Base-by-base conservation (phyloP, 2,113 vertebrate species). In the Bubo bubo region DNA sequence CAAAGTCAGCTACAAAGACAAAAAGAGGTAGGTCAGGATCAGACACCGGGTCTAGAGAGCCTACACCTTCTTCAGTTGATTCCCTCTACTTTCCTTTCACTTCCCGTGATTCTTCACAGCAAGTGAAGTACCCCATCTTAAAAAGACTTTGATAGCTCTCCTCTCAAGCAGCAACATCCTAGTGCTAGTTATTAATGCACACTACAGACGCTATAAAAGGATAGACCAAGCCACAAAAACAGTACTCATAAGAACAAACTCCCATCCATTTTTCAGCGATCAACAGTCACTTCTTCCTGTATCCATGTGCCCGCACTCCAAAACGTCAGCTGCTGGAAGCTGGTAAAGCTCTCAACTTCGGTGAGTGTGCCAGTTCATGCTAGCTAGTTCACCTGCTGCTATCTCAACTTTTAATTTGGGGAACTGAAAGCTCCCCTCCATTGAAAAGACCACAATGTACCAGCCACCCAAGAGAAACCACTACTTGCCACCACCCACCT, bases 1-100 rank as follows among this genome's bases (percentile, higher is more conserved):
- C 99, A 89, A 99, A 99, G 88, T 99, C 99, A 81, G 99, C 99
- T 99, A 94, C 20, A 88, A 77, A 81, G 18, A 45, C 50, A 94
- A 43, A 70, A 4, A 82, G 14, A 86, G 74, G 52, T 4, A 52
- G 90, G 53, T 50, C 21, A 80, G 39, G 62, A 79, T 66, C 27
- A 85, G 50, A 50, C 6, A 92, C 4, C 30, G 62, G 14, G 3
- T 79, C 66, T 16, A 34, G 43, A 56, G 16, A 81, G 26, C 41
- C 52, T 67, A 35, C 27, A 68, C 34, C 47, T 47, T 74, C 37
- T 21, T 37, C 47, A 41, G 47, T 1, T 50, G 20, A 45, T 59
- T 60, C 16, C 22, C 30, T 15, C n/a, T 22, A 35, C 37, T 62
- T 53, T 6, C 37, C 32, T 45, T 53, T 43, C 59, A 27, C 19